These are phyloP conservation scores for Phasia obesa DNA, from an alignment of 2,888 invertebrate species.

Conservation along the genomic window DNA sequence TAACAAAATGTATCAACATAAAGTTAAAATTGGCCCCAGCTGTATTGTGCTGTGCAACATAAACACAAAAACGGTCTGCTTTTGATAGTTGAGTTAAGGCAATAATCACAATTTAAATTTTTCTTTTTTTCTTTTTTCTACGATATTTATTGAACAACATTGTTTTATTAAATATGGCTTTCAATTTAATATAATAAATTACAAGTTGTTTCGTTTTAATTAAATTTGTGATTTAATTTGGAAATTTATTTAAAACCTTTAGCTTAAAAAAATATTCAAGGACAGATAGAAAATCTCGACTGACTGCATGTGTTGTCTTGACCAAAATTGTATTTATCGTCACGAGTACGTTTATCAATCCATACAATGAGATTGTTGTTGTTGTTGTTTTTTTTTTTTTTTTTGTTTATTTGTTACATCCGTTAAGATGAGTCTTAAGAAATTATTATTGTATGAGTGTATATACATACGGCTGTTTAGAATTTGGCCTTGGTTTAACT, in stretches of 20 bases:
- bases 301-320: slow-evolving; percentile 14
- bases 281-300: background rate
- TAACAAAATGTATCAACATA: background rate
- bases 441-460: background rate
- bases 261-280: slow-evolving; percentile 17
- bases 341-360: slow-evolving; percentile 19
- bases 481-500: background rate
- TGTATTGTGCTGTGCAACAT: background rate
- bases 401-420: background rate
- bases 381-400: no score
- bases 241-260: slow-evolving; percentile 16
- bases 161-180: background rate
- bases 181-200: background rate
- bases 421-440: background rate
- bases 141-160: background rate
- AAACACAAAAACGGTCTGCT: background rate
- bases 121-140: no score
- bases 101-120: background rate
- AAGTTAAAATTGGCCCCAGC: background rate
- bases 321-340: slow-evolving; percentile 10
- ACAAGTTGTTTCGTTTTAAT: slow-evolving; percentile 13
- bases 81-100: background rate
- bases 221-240: slow-evolving; percentile 8
- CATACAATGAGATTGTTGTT: background rate
- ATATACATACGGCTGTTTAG: background rate